Conservation (phyloP, 2,113 vertebrate species). For the Malurus cyaneus region DNA sequence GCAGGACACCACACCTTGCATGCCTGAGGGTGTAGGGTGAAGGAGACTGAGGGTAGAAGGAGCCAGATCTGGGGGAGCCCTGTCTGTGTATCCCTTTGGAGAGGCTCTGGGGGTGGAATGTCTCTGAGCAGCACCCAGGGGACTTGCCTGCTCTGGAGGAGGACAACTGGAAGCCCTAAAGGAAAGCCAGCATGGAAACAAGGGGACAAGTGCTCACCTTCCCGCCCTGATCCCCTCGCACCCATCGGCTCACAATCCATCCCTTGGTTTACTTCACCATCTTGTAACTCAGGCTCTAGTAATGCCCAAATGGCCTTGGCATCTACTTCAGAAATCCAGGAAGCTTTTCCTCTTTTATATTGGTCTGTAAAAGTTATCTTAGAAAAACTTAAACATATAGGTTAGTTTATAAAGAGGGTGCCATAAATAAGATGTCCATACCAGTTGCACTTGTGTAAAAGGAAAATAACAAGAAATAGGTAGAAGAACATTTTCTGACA, state of each 20-base stretch:
- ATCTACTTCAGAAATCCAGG: not conserved
- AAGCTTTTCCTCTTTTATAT: not conserved
- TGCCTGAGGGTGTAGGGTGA: not conserved
- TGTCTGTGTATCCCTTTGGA: not conserved
- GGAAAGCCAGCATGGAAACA: accelerated
- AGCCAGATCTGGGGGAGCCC: not conserved
- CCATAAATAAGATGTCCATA: not conserved
- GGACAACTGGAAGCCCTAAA: not conserved
- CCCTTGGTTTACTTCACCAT: not conserved
- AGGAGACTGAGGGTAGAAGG: not conserved
- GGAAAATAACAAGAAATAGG: not conserved
- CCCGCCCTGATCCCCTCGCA: not conserved
- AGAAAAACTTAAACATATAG: not conserved
- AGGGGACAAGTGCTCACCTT: not conserved
- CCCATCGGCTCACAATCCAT: not conserved
- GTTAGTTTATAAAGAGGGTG: not conserved
- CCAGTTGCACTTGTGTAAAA: not conserved
- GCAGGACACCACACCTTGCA: accelerated
- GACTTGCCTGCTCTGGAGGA: not conserved
- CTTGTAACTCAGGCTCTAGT: not conserved
- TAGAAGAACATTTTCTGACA: not conserved
- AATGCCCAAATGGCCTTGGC: not conserved
- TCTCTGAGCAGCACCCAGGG: not conserved
- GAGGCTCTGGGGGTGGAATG: not conserved
- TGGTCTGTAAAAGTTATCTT: not conserved